phyloP scores from a whole-genome alignment of 1,140 invertebrate genomes.

The Chrysopa pallens region DNA sequence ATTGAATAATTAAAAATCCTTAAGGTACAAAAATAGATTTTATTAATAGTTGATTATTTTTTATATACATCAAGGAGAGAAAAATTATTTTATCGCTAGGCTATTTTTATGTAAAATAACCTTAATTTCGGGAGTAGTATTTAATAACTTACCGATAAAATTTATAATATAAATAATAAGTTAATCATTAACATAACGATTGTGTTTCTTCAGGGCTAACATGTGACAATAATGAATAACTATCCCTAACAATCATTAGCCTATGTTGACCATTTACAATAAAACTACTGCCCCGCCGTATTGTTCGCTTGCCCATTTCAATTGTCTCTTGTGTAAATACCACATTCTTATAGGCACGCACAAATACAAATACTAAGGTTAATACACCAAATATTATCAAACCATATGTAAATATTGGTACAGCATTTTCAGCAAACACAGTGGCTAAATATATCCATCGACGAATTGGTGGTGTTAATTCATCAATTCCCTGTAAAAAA shows the following conservation, averaged over 20 bases:
- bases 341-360: constrained; percentile 54
- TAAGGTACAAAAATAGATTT: no score
- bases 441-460: constrained; percentile 61
- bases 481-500: constrained; percentile 50
- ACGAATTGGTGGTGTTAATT: constrained; percentile 52
- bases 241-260: constrained; percentile 37
- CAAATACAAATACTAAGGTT: constrained; percentile 40
- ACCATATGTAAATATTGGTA: constrained; percentile 48
- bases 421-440: constrained; percentile 46
- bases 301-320: constrained; percentile 49
- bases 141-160: no score
- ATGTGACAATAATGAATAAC: constrained; percentile 28
- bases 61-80: no score
- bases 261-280: constrained; percentile 49
- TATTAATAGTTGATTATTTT: no score
- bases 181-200: not conserved
- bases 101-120: no score
- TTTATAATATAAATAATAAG: no score
- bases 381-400: constrained; percentile 46
- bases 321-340: constrained; percentile 57
- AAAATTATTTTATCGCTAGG: no score
- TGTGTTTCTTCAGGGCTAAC: not conserved
- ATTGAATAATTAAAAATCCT: no score
- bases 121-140: no score
- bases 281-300: constrained; percentile 49